Base-by-base conservation (phyloP, 2,888 invertebrate species). In the Ypsolopha scabrella region DNA sequence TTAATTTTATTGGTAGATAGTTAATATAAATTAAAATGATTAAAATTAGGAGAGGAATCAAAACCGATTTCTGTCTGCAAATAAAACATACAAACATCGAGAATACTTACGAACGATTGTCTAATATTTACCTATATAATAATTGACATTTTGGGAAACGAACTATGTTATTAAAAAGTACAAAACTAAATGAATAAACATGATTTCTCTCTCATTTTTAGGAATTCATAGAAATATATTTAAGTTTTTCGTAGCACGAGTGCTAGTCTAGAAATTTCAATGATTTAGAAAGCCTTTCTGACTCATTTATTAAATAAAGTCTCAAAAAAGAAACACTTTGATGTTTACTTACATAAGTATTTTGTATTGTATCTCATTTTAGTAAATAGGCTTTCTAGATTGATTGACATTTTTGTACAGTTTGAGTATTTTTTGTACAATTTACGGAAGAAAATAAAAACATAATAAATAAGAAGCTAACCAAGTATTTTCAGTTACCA, bases 351-450 rank as follows among this genome's bases (percentile, higher is more conserved):
- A 13, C 6, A 43, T 44, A 43, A 14, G 2, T 43, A 44, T 44
- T 44, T 44, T 13, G 13, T 44, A 10, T 24, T 24, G 24, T 24
- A 39, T 1, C 39, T 39, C 24, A 24, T 24, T 24, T 24, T 6
- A 10, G 43, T 43, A 43, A 37, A 24, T 24, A 47, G 37, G 47
- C 41, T 41, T 49, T 49, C 34, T 41, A 41, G 41, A 10, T 49
- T 39, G 24, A 39, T 38, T 10, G n/a, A 48, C 6, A 41, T 49
- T 39, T 39, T 33, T 41, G 41, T 49, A 41, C 33, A 33, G 24
- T 41, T 41, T 49, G 39, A 49, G 34, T 33, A 11, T 49, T 39
- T 41, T 41, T 41, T 49, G 39, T 39, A 49, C 39, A 49, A 49
- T 49, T 24, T 49, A 49, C 11, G 38, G 13, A 37, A 2, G 11